A percentile compares a stretch with the other conserved stretches of the same genome.
Evolutionary conservation across 2,797 vertebrate species (phyloP).

Genomic region (Xyrichtys novacula): DNA sequence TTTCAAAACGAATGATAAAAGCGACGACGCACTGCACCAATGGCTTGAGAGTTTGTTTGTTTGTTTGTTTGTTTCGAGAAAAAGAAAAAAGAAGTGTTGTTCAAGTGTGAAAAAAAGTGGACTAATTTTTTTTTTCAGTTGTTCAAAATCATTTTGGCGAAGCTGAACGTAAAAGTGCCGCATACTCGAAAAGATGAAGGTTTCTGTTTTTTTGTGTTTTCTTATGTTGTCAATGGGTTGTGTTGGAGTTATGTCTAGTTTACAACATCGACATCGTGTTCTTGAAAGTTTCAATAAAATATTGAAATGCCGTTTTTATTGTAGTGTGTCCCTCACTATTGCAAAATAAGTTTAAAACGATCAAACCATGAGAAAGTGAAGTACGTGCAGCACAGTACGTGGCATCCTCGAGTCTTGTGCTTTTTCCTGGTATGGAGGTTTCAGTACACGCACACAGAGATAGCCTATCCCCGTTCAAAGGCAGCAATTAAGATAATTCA

Average conservation of each 20-base stretch:
- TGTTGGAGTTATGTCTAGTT: slow-evolving; percentile 82
- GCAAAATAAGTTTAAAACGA: background rate
- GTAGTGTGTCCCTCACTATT: slow-evolving; percentile 28
- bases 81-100: slow-evolving; percentile 65
- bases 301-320: slow-evolving; percentile 85
- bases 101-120: slow-evolving; percentile 79
- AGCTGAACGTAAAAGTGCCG: slow-evolving; percentile 87
- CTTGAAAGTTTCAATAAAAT: slow-evolving; percentile 96
- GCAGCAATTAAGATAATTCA: slow-evolving; percentile 43
- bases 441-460: slow-evolving; percentile 17
- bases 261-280: slow-evolving; percentile 87
- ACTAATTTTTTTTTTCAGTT: slow-evolving; percentile 77
- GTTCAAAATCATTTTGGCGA: slow-evolving; percentile 73
- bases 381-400: no score
- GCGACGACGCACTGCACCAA: slow-evolving; percentile 84
- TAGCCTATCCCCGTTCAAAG: slow-evolving; percentile 15
- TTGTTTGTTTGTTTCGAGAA: slow-evolving; percentile 5
- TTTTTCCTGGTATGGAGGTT: background rate
- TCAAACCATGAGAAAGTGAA: background rate
- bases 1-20: slow-evolving; percentile 78
- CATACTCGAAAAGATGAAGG: slow-evolving; percentile 88
- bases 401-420: background rate
- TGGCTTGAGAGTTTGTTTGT: slow-evolving; percentile 84
- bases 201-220: slow-evolving; percentile 92
- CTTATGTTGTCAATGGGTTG: slow-evolving; percentile 89